These are phyloP conservation scores for Platycheirus rosarum DNA, from an alignment of 2,888 invertebrate genomes.

Conservation along the genomic window DNA sequence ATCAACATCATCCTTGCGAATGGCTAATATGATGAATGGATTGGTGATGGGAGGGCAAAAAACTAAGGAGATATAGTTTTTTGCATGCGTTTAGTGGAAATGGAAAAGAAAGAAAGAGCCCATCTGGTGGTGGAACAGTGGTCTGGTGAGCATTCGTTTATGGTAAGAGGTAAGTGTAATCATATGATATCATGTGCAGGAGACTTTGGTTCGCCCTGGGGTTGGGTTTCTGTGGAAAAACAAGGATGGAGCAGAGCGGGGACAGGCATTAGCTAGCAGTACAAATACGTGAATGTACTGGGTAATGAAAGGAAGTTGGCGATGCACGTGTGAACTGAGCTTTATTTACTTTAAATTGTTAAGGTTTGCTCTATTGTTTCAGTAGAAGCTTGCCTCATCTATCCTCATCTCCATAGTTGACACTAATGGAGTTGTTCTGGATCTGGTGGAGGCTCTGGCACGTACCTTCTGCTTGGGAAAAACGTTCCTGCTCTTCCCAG, in stretches of 20 bases:
- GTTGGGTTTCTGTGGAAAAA: slow-evolving; percentile 71
- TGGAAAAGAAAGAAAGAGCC: slow-evolving; percentile 29
- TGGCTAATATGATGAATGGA: slow-evolving; percentile 52
- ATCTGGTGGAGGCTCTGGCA: too few species aligned
- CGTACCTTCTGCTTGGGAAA: too few species aligned
- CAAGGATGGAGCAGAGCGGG: slow-evolving; percentile 42
- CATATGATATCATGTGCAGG: slow-evolving; percentile 61
- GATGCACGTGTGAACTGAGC: slow-evolving; percentile 21
- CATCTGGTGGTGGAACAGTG: slow-evolving; percentile 54
- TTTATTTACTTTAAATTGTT: too few species aligned
- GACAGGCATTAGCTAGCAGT: slow-evolving; percentile 39
- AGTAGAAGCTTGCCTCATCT: too few species aligned
- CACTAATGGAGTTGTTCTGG: too few species aligned
- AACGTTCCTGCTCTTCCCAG: too few species aligned
- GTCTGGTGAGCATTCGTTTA: slow-evolving; percentile 50
- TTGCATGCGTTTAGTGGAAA: slow-evolving; percentile 49
- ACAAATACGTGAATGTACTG: slow-evolving; percentile 59
- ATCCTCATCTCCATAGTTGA: too few species aligned
- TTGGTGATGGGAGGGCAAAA: slow-evolving; percentile 32
- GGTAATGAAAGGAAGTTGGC: slow-evolving; percentile 61
- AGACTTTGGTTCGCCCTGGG: slow-evolving; percentile 58
- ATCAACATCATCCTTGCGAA: slow-evolving; percentile 67
- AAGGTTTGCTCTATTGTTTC: too few species aligned
- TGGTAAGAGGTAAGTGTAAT: slow-evolving; percentile 59
- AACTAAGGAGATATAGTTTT: slow-evolving; percentile 30